Percentiles rank a stretch among this genome's conserved stretches.
phyloP scores from a whole-genome alignment of 1,140 invertebrate genomes.

The Formica selysi region DNA sequence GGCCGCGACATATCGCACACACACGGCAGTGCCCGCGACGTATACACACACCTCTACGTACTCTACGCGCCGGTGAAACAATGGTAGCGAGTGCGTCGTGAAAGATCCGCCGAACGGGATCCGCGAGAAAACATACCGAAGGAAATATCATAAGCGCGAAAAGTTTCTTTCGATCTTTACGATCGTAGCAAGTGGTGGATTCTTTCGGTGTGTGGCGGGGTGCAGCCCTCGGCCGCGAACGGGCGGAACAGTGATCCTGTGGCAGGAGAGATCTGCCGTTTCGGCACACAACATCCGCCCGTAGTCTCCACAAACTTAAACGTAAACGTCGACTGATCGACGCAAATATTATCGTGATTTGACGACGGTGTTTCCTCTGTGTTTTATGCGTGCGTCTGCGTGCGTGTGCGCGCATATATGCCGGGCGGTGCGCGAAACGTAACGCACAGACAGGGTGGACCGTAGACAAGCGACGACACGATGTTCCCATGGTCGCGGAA shows the following conservation, averaged over 20 bases:
- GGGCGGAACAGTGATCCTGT: slow-evolving; percentile 1
- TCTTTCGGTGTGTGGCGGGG: not conserved
- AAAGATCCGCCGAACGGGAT: not conserved
- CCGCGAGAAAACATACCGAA: not conserved
- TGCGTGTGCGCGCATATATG: not conserved
- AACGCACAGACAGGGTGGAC: slow-evolving; percentile 15
- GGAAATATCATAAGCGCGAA: slow-evolving; percentile 9
- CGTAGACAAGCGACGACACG: slow-evolving; percentile 7
- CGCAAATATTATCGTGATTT: not conserved
- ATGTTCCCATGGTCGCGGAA: slow-evolving; percentile 73
- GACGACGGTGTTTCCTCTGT: not conserved
- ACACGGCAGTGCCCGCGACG: slow-evolving; percentile 46
- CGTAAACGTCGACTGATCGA: not conserved
- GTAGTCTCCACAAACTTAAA: too few species aligned
- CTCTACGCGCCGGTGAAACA: slow-evolving; percentile 58
- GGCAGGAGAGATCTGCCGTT: too few species aligned
- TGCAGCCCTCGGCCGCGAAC: slow-evolving; percentile 6
- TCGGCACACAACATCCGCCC: too few species aligned
- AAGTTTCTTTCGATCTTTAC: not conserved
- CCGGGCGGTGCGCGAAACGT: slow-evolving; percentile 43
- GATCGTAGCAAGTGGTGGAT: slow-evolving; percentile 19
- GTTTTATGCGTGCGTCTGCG: not conserved
- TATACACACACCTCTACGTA: not conserved
- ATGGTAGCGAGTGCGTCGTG: slow-evolving; percentile 50
- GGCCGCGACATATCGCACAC: slow-evolving; percentile 78